Evolutionary conservation across 35 echinoderm and acorn worm genomes (phyloP).

Genomic region (Diadema setosum): DNA sequence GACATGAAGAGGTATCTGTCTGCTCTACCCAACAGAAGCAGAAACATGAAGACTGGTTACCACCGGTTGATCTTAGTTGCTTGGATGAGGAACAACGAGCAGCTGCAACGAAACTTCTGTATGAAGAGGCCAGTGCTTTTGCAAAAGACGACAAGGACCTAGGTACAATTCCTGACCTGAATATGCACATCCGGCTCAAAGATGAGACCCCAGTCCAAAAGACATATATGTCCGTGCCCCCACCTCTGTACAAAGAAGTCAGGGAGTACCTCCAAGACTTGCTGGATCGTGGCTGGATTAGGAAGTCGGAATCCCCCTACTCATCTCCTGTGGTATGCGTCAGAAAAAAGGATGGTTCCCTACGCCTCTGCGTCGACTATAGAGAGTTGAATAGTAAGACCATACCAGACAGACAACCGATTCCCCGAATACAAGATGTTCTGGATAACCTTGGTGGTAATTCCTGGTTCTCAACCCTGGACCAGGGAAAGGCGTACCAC

Average conservation of each 20-base stretch:
- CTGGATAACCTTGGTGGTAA: slow-evolving; percentile 24
- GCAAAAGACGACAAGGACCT: slow-evolving; percentile 32
- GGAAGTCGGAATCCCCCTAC: slow-evolving; percentile 34
- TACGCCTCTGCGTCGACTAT: slow-evolving; percentile 45
- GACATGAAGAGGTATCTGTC: neutral
- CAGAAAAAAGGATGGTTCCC: slow-evolving; percentile 32
- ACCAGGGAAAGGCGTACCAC: slow-evolving; percentile 66
- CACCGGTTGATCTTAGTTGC: slow-evolving; percentile 23
- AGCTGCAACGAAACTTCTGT: neutral
- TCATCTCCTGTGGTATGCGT: slow-evolving; percentile 55
- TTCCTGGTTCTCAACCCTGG: slow-evolving; percentile 10
- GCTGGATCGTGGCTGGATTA: slow-evolving; percentile 32
- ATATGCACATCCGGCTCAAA: slow-evolving; percentile 26
- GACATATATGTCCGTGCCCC: slow-evolving; percentile 11
- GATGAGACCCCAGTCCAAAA: slow-evolving; percentile 44
- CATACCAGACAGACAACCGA: slow-evolving; percentile 29
- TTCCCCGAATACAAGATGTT: slow-evolving; percentile 31
- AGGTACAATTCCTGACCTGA: neutral
- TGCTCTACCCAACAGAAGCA: neutral
- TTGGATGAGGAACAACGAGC: neutral
- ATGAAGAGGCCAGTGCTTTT: slow-evolving; percentile 16
- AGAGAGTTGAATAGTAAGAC: slow-evolving; percentile 41
- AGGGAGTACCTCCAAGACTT: slow-evolving; percentile 19
- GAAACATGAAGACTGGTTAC: neutral
- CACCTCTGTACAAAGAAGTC: slow-evolving; percentile 28